These are phyloP conservation scores for Strongylocentrotus purpuratus DNA, from an alignment of 35 echinoderm and acorn worm species.

Conservation along the genomic window DNA sequence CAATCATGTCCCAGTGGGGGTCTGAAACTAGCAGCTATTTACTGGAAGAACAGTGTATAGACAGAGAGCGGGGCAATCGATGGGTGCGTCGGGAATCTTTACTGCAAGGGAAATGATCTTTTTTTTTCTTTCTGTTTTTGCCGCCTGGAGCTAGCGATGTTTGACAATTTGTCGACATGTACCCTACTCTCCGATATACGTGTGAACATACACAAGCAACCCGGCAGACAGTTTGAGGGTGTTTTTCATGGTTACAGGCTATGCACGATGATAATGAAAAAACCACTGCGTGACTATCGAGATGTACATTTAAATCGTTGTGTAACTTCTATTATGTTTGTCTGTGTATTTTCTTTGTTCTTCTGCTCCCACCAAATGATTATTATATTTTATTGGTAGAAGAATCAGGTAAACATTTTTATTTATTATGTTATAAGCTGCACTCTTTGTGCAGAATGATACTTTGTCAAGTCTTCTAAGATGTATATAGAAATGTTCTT, in stretches of 20 bases:
- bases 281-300: not conserved
- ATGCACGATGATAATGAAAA: not conserved
- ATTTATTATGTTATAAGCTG: no score
- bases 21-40: slow-evolving; percentile 32
- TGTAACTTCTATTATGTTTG: no score
- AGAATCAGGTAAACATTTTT: no score
- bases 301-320: no score
- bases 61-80: not conserved
- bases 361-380: no score
- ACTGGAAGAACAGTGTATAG: not conserved
- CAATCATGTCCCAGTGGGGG: not conserved
- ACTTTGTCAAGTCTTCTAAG: no score
- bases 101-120: not conserved
- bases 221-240: not conserved
- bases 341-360: no score
- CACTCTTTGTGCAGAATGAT: no score
- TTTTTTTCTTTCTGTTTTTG: not conserved
- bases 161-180: slow-evolving; percentile 2
- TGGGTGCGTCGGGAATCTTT: not conserved
- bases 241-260: not conserved
- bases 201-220: not conserved
- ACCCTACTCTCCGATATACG: not conserved
- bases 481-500: no score
- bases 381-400: no score
- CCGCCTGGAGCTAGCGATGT: not conserved